phyloP scores from a whole-genome alignment of 1,140 invertebrate species.

The Danaus plexippus region DNA sequence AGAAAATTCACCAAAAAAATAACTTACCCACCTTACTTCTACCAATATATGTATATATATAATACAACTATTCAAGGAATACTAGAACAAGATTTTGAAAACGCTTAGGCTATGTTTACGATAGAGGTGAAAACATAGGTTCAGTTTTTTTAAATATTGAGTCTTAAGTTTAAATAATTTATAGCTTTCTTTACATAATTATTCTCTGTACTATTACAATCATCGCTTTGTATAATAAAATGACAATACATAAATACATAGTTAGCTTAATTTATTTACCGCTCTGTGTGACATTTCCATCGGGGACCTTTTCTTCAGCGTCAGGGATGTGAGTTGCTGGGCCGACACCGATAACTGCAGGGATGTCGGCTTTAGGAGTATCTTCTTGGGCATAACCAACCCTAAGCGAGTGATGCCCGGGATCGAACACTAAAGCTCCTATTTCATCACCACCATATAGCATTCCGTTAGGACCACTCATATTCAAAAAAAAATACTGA shows the following conservation, averaged over 20 bases:
- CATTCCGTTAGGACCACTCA: conserved; percentile 76
- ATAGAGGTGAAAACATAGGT: too few species aligned
- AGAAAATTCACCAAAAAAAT: too few species aligned
- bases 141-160: too few species aligned
- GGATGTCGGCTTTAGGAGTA: conserved; percentile 93
- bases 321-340: conserved; percentile 73
- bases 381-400: conserved; percentile 95
- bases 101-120: too few species aligned
- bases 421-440: conserved; percentile 96
- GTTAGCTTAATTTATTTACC: background rate
- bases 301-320: conserved; percentile 75
- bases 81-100: too few species aligned
- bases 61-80: too few species aligned
- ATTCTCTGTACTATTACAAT: too few species aligned
- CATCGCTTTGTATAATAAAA: too few species aligned
- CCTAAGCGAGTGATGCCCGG: conserved; percentile 78
- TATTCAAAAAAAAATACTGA: conserved; percentile 22
- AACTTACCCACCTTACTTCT: too few species aligned
- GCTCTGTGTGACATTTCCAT: conserved; percentile 59
- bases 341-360: conserved; percentile 84
- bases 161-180: too few species aligned
- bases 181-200: too few species aligned
- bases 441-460: conserved; percentile 96
- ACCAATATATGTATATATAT: too few species aligned
- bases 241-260: background rate